Evolutionary conservation across 2,888 invertebrate species (phyloP), one percentile per base, ranked within the genome.

Genomic region (Agrochola macilenta): DNA sequence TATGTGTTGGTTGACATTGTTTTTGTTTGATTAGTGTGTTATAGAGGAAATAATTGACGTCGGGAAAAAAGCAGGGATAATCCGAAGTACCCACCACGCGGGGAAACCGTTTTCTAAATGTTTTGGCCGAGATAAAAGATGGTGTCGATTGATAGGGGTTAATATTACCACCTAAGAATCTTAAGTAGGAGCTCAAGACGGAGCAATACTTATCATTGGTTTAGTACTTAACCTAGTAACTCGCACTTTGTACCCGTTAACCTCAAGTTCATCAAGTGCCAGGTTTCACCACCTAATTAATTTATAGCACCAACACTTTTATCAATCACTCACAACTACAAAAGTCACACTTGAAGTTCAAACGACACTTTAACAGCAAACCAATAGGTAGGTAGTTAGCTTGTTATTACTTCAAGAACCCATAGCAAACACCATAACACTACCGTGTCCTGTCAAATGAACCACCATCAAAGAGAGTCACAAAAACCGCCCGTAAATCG

Each of bases 401-500:
- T 58, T 30, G 35, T 74, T 14, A 74, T 39, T 23, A 7, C 54
- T 60, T 54, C 26, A 65, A n/a, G 58, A 79, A 65, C 52, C 35
- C 70, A 64, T 69, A 69, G 61, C 14, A 2, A 57, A 57, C 78
- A 63, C 63, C 63, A 69, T 78, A 46, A 78, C n/a, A 30, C 49
- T 39, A 49, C 71, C 58, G 17, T 65, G 30, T 54, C 60, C 52
- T 68, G 63, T 71, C 76, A 76, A 69, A 46, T 46, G 52, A 49
- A 30, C 39, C 71, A 60, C 65, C 71, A 77, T 83, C 80, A 81
- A 78, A 83, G 76, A 52, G 35, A 78, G 39, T 78, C 64, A 63
- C 78, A 66, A 78, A 74, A 84, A 77, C 78, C 60, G 39, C 5
- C 73, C 58, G 72, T 88, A 86, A 85, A 86, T 86, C 82, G 86